Evolutionary conservation across 1,140 invertebrate species (phyloP).

Genomic region (Drosophila navojoa): DNA sequence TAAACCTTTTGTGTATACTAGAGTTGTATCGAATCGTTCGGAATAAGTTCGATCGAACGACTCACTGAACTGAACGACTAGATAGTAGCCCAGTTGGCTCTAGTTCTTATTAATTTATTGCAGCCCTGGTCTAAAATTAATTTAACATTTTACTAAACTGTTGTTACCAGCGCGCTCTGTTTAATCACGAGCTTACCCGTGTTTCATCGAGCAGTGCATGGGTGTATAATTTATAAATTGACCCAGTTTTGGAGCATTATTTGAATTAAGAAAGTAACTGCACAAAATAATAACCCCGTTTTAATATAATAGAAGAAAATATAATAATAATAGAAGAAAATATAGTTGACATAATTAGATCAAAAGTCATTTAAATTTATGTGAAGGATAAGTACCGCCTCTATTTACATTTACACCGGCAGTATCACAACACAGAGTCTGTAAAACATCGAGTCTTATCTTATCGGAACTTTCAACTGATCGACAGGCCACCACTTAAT

Average conservation of each 20-base stretch:
- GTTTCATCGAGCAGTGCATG: background rate
- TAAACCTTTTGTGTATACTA: constrained; percentile 78
- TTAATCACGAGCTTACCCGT: background rate
- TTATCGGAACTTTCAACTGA: background rate
- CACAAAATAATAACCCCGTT: background rate
- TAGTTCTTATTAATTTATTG: background rate
- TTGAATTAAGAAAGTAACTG: background rate
- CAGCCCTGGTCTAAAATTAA: background rate
- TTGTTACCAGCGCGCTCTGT: background rate
- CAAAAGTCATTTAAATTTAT: background rate
- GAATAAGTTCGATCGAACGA: constrained; percentile 32
- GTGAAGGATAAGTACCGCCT: background rate
- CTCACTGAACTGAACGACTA: constrained; percentile 18
- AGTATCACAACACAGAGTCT: no score
- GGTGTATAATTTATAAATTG: background rate
- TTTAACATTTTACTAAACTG: background rate
- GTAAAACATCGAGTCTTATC: background rate
- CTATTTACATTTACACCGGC: background rate
- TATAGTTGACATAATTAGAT: background rate
- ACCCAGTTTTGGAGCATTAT: background rate
- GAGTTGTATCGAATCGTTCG: constrained; percentile 43
- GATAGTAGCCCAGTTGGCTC: constrained; percentile 1
- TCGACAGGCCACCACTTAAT: background rate
- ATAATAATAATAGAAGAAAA: background rate
- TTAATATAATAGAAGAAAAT: background rate